These are phyloP conservation scores for Drosophila guanche DNA, from an alignment of 1,140 invertebrate genomes.

Conservation along the genomic window DNA sequence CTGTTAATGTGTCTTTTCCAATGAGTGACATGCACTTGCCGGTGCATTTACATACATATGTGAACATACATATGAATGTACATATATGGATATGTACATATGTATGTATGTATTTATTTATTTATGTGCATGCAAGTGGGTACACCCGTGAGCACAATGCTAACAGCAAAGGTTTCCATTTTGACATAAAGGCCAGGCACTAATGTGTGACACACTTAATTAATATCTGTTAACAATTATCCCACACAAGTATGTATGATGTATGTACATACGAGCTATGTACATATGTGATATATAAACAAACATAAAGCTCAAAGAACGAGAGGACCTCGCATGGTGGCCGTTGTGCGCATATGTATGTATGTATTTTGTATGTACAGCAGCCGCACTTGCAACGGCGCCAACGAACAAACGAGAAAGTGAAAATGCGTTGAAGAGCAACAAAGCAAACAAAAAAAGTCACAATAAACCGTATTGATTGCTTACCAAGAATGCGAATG, in stretches of 20 bases:
- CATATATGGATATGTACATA: neutral
- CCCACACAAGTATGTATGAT: slow-evolving; percentile 15
- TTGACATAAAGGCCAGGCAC: slow-evolving; percentile 46
- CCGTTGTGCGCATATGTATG: neutral
- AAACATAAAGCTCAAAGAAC: neutral
- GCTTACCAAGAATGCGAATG: slow-evolving; percentile 55
- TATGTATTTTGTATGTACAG: slow-evolving; percentile 18
- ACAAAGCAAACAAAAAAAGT: slow-evolving; percentile 6
- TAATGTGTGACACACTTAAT: slow-evolving; percentile 58
- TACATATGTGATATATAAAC: neutral
- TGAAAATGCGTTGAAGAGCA: slow-evolving; percentile 14
- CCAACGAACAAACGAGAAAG: slow-evolving; percentile 34
- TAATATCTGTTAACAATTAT: slow-evolving; percentile 55
- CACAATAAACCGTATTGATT: slow-evolving; percentile 48
- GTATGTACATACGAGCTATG: slow-evolving; percentile 5
- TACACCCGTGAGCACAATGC: slow-evolving; percentile 12
- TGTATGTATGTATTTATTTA: neutral
- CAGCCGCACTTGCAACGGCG: slow-evolving; percentile 10
- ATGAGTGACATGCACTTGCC: slow-evolving; percentile 2
- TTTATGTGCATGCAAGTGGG: slow-evolving; percentile 6
- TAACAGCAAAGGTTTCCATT: slow-evolving; percentile 45
- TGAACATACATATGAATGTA: too few species aligned
- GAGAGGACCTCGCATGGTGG: slow-evolving; percentile 17
- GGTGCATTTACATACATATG: neutral
- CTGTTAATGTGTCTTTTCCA: slow-evolving; percentile 10